Percentiles rank a stretch among this genome's conserved stretches.
Evolutionary conservation across 2,888 invertebrate species (phyloP).

Genomic region (Melanargia galathea): DNA sequence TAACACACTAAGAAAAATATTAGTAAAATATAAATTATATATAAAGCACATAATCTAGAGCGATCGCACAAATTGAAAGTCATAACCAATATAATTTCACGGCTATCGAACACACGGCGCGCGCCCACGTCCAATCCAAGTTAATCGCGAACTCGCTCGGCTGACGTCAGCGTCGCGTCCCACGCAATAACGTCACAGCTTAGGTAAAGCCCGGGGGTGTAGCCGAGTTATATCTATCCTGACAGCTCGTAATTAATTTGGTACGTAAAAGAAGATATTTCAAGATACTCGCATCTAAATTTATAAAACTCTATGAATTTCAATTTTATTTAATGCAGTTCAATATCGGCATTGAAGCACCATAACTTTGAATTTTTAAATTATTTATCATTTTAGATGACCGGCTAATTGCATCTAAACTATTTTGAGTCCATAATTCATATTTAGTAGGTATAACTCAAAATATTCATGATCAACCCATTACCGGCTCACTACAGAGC

Average conservation of each 20-base stretch:
- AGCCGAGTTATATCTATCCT: slow-evolving; percentile 3
- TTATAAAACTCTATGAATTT: not conserved
- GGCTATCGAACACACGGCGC: slow-evolving; percentile 19
- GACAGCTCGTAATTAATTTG: not conserved
- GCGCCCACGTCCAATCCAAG: slow-evolving; percentile 28
- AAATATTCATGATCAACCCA: no score
- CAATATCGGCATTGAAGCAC: no score
- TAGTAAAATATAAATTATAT: no score
- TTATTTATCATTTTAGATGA: no score
- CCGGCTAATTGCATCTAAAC: no score
- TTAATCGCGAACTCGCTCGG: slow-evolving; percentile 15
- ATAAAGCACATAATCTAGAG: not conserved
- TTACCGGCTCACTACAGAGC: no score
- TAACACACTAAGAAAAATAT: no score
- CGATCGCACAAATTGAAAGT: slow-evolving; percentile 9
- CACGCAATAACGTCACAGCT: slow-evolving; percentile 36
- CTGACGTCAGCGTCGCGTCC: slow-evolving; percentile 35
- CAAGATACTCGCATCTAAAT: not conserved
- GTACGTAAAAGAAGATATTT: not conserved
- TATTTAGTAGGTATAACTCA: no score
- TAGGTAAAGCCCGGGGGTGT: slow-evolving; percentile 16
- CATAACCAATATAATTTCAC: slow-evolving; percentile 8
- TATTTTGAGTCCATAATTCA: no score
- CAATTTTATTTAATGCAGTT: not conserved
- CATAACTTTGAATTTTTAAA: no score